Base-by-base conservation (phyloP, 2,888 invertebrate genomes). In the Apotomis capreana region DNA sequence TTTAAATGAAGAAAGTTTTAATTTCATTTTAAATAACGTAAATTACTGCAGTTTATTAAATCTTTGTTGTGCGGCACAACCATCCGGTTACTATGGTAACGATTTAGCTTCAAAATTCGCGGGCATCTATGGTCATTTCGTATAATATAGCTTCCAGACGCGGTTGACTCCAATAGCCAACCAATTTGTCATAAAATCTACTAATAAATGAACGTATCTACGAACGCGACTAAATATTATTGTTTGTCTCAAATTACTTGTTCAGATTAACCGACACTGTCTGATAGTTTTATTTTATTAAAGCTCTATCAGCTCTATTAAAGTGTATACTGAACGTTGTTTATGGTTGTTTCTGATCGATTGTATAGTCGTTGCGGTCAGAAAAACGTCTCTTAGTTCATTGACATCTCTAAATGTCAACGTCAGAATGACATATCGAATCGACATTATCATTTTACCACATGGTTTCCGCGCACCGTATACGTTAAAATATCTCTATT, bases 1-100 rank as follows among this genome's bases (percentile, higher is more conserved):
- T 83, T 96, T 96, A 78, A 96, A 95, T 74, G 96, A 89, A 57
- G 96, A 95, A 78, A 96, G 95, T 94, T 98, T 97, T 77, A 98
- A 94, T 87, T 96, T 95, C 98, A 98, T 98, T 78, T 69, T 77
- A 12, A 36, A 52, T 26, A 15, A 12, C 15, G 4, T 26, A 12
- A 5, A 6, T 44, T 64, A 12, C n/a, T 15, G 10, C 15, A 44
- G n/a, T 12, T 10, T 62, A 9, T 9, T 3, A 49, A 9, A 49
- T 3, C 55, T 65, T 65, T 65, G 65, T 65, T 65, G 26, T 57
- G 46, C n/a, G 8, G n/a, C 4, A 36, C 44, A n/a, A 13, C 15
- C 12, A 40, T 40, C 5, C 12, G 10, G 64, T 64, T 12, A 57
- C 65, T 57, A 65, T 65, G 65, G 65, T 57, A 46, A 65, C 65